These are phyloP conservation scores for Toxotes chatareus DNA, from an alignment of 2,113 vertebrate genomes.

Conservation along the genomic window DNA sequence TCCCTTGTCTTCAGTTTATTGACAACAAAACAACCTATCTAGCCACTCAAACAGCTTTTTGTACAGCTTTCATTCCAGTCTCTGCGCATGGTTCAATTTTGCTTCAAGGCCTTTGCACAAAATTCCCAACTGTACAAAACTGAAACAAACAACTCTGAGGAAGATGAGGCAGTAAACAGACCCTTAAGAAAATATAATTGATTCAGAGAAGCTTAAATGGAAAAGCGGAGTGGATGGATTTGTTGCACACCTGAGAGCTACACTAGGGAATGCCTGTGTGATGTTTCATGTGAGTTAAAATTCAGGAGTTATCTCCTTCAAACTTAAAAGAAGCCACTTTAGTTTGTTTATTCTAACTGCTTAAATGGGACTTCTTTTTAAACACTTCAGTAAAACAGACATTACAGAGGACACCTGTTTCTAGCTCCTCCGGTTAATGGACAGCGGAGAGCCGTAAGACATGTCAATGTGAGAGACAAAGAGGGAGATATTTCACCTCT, in stretches of 20 bases:
- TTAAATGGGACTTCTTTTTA: conserved; percentile 10
- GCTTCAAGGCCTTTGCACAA: background rate
- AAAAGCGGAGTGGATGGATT: conserved; percentile 22
- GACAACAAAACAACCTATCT: background rate
- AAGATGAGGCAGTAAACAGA: conserved; percentile 19
- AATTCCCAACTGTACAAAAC: conserved; percentile 9
- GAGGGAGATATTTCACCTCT: background rate
- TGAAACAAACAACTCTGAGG: conserved; percentile 4
- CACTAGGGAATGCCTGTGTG: conserved; percentile 2
- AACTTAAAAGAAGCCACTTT: conserved; percentile 23
- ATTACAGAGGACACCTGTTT: conserved; percentile 51
- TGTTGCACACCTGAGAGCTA: conserved; percentile 20
- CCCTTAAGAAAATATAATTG: conserved; percentile 17
- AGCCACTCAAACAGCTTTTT: background rate
- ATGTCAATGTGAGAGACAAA: conserved; percentile 13
- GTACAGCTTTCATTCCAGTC: conserved; percentile 11
- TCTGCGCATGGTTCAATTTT: conserved; percentile 12
- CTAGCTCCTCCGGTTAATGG: background rate
- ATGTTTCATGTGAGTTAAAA: conserved; percentile 2
- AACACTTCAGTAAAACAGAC: background rate
- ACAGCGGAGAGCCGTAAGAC: background rate
- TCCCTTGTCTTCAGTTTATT: background rate
- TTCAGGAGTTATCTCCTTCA: conserved; percentile 1
- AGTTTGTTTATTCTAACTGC: conserved; percentile 1
- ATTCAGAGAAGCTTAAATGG: conserved; percentile 30